Evolutionary conservation across 2,888 invertebrate species (phyloP), one percentile per base, ranked within the genome.

Genomic region (Drosophila maculinotata): DNA sequence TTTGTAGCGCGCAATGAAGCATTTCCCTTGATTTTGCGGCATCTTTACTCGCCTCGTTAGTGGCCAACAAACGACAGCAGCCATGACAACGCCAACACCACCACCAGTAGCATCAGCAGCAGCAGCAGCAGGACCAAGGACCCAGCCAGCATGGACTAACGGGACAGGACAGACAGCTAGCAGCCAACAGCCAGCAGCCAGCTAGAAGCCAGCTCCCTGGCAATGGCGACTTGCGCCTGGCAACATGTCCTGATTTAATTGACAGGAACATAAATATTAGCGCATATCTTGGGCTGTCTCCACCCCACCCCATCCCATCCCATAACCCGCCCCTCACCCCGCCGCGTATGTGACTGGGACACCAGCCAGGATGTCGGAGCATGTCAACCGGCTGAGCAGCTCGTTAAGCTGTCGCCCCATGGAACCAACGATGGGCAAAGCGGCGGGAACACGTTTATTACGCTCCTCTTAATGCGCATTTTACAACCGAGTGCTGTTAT

Each of bases 191-290:
- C 9, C 15, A 35, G 5, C 38, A 39, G 14, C 9, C 26, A 26
- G 47, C 26, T 26, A 54, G 35, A 33, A 14, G 38, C 33, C 17
- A 53, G 51, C 49, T 39, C 36, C 38, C 33, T 47, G 57, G 44
- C 57, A 9, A 48, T 59, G 56, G 59, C 58, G 42, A 57, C 63
- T 57, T 68, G 62, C 39, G 47, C 41, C 73, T 54, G 60, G 73
- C 75, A 81, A 76, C 82, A 88, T 89, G 90, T 88, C 88, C 87
- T 89, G 90, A 90, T 91, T 91, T 90, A 90, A 90, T 90, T 90
- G 90, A 91, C 90, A 90, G 89, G 82, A 90, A 89, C 90, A 89
- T 90, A 89, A 89, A 89, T 90, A 90, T 90, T 88, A 90, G 90
- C 87, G 78, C 74, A 84, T 84, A 88, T 84, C 88, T 88, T 87